Base-by-base conservation (phyloP, 2,113 vertebrate species). In the Lasiurus borealis region DNA sequence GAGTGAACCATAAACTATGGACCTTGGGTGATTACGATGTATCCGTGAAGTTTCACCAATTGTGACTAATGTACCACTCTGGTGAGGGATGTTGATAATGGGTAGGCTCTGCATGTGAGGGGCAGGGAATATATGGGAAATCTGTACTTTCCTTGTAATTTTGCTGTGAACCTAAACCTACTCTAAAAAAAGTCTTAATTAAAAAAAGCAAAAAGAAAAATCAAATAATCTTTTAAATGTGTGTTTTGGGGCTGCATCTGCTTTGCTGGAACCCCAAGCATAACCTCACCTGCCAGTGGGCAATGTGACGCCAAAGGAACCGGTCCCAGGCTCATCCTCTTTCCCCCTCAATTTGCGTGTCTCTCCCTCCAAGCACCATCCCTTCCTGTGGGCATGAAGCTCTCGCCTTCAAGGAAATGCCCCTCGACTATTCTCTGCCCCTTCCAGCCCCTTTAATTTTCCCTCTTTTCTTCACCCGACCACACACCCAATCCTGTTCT, bases 241-340 rank as follows among this genome's bases (percentile, higher is more conserved):
- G 21, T 88, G 71, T 90, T 71, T 94, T 54, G 82, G 82, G 66
- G 48, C 68, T 76, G 50, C 46, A 52, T 48, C 66, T 90, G 80
- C 80, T 94, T 72, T 88, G 73, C 91, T 16, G 93, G 81, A 40
- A 84, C 40, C 69, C 40, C 66, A 76, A 34, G 25, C 57, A 66
- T 11, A 23, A 48, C 31, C 44, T 40, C 50, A 80, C 59, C 54
- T 75, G 46, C 16, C 14, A 31, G 68, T 8, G 66, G 72, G 27
- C 34, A 54, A 34, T 6, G 4, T 2, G 1, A 16, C 23, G 31
- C 21, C n/a, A 21, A 36, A 80, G 44, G 23, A 50, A 8, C 59
- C 2, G 23, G 71, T 14, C 25, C 59, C 15, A 29, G 59, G 8
- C 5, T n/a, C 1, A 10, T 4, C 50, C 44, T 78, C 19, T 29